Percentiles rank a stretch among this genome's conserved stretches.
Conservation (phyloP, 2,113 vertebrate genomes). For the Hippocampus guttulatus region DNA sequence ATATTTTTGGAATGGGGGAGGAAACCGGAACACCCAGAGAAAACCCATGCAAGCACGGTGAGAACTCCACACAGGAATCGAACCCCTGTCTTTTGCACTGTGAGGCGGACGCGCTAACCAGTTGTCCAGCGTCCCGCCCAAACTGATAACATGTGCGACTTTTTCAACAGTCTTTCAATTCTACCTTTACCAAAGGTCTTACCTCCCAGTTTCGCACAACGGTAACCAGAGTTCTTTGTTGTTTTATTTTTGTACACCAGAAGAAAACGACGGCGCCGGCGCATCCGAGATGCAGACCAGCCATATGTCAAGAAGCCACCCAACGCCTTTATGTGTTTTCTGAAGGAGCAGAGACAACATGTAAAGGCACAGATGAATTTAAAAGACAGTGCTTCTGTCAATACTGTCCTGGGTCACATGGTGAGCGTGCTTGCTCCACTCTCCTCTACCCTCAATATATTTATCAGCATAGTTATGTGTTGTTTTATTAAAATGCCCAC, state of each 20-base stretch:
- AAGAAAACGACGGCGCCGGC: slow-evolving; percentile 10
- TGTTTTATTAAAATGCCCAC: neutral
- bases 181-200: neutral
- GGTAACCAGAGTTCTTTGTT: neutral
- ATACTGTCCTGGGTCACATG: slow-evolving; percentile 5
- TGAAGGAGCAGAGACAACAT: slow-evolving; percentile 7
- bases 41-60: too few relatives aligned
- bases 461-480: neutral
- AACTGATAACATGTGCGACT: too few relatives aligned
- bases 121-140: too few relatives aligned
- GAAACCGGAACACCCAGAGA: too few relatives aligned
- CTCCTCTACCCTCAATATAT: neutral
- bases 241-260: neutral
- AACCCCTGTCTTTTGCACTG: too few relatives aligned
- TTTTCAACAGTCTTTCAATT: neutral
- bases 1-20: too few relatives aligned
- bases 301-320: slow-evolving; percentile 8
- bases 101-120: too few relatives aligned
- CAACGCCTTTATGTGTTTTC: slow-evolving; percentile 9
- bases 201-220: neutral
- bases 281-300: slow-evolving; percentile 3
- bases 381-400: slow-evolving; percentile 10
- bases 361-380: slow-evolving; percentile 10
- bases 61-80: too few relatives aligned
- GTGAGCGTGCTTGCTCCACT: neutral